Evolutionary conservation across 2,797 vertebrate species (phyloP), one percentile per base, ranked within the genome.

Genomic region (Masticophis lateralis): DNA sequence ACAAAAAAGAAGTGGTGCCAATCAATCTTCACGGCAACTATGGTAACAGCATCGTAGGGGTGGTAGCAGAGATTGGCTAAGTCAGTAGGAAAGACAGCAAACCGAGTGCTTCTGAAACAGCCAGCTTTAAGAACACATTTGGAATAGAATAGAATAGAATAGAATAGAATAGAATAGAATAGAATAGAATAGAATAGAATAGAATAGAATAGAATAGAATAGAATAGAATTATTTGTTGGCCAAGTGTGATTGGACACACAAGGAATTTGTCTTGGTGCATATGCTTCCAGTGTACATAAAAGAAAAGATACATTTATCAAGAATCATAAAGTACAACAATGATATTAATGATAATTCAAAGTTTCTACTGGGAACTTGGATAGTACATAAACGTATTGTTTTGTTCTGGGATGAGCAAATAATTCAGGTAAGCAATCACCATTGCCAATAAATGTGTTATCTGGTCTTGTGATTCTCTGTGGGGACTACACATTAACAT

Each of bases 391-490:
- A 37, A 93, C 89, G 93, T 95, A 94, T 94, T 96, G 95, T 95
- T 92, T 94, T 95, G 93, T 92, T 95, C 92, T 95, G 91, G 32
- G 88, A 92, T 47, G 16, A 74, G 60, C 94, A 96, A 95, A 95
- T 94, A 96, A 93, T 94, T 92, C 92, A 92, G 92, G 87, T 94
- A 93, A 94, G 93, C 92, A 96, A 95, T 95, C 95, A 95, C 93
- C 95, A 93, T 91, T 92, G 96, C 94, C 96, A 95, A 94, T 74
- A 95, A 95, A 89, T n/a, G 74, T 94, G 95, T 96, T 95, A 91
- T 93, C 93, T 28, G n/a, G 91, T 94, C 96, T 94, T 90, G 86
- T 93, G 94, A 86, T 94, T 91, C 93, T 94, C 95, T 95, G 92
- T 94, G 90, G 95, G 94, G 95, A 18, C 94, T 95, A 95, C 94